These are phyloP conservation scores for Mesoclemmys tuberculata DNA, from an alignment of 2,113 vertebrate genomes.

Conservation along the genomic window DNA sequence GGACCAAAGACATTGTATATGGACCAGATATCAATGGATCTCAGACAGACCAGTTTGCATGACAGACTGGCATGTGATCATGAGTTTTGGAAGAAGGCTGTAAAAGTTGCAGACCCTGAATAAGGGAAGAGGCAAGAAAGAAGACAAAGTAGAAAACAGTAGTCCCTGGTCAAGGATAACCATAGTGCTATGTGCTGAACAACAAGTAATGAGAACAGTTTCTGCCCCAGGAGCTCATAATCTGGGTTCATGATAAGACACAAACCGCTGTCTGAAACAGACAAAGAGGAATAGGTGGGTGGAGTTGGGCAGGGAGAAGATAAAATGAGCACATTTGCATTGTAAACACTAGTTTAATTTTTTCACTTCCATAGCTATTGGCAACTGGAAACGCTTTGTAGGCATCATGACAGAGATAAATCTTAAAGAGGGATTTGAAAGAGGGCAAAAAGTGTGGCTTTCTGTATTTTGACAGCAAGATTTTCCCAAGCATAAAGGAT, in stretches of 20 bases:
- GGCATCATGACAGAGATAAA: not conserved
- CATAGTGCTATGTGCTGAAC: not conserved
- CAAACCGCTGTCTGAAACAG: conserved; percentile 18
- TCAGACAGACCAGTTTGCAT: not conserved
- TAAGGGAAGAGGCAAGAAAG: not conserved
- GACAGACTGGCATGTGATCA: not conserved
- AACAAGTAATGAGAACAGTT: not conserved
- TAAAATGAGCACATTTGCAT: not conserved
- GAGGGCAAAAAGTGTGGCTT: not conserved
- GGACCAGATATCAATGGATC: not conserved
- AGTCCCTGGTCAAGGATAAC: not conserved
- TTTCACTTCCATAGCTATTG: conserved; percentile 21
- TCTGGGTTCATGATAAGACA: conserved; percentile 2
- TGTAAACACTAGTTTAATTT: not conserved
- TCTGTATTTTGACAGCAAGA: conserved; percentile 23
- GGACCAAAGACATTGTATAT: not conserved
- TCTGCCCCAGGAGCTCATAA: not conserved
- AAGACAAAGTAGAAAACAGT: not conserved
- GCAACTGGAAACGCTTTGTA: conserved; percentile 5
- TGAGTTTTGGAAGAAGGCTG: not conserved
- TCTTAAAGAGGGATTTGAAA: not conserved
- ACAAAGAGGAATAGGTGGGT: conserved; percentile 19
- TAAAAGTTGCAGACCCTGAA: not conserved
- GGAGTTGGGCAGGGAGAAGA: not conserved
- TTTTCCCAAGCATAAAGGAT: not conserved